Conservation (phyloP, 2,113 vertebrate genomes). For the Delphinapterus leucas region DNA sequence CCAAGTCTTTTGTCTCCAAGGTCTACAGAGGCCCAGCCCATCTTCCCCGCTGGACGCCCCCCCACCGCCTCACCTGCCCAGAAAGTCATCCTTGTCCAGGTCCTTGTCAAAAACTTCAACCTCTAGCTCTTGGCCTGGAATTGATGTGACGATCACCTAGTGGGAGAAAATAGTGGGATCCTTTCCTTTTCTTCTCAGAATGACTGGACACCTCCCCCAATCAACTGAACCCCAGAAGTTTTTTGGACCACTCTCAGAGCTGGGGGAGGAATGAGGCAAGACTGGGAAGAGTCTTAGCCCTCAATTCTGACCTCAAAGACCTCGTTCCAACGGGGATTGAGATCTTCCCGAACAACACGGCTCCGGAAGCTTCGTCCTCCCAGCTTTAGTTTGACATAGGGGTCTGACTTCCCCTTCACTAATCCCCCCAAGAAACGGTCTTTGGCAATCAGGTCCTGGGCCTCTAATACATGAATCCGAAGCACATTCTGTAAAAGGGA, state of each 20-base stretch:
- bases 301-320: constrained; percentile 88
- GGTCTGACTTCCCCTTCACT: constrained; percentile 94
- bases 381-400: constrained; percentile 90
- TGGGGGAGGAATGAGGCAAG: not conserved
- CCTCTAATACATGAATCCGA: constrained; percentile 91
- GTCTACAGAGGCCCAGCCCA: not conserved
- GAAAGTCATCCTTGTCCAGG: constrained; percentile 92
- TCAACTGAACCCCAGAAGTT: not conserved
- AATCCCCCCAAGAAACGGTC: constrained; percentile 93
- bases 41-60: too few species aligned
- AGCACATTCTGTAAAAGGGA: constrained; percentile 85
- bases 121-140: constrained; percentile 93
- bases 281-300: not conserved
- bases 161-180: not conserved
- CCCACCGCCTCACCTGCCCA: constrained; percentile 86
- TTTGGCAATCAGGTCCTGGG: constrained; percentile 91
- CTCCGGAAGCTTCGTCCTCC: constrained; percentile 89
- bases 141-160: constrained; percentile 88
- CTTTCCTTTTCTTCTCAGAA: not conserved
- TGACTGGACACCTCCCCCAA: not conserved
- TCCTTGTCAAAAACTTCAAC: constrained; percentile 94
- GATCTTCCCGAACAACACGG: constrained; percentile 91
- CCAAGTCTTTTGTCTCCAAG: not conserved
- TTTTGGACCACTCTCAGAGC: not conserved
- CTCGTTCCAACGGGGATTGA: constrained; percentile 93